Conservation (phyloP, 2,888 invertebrate genomes). For the Acholoe squamosa region DNA sequence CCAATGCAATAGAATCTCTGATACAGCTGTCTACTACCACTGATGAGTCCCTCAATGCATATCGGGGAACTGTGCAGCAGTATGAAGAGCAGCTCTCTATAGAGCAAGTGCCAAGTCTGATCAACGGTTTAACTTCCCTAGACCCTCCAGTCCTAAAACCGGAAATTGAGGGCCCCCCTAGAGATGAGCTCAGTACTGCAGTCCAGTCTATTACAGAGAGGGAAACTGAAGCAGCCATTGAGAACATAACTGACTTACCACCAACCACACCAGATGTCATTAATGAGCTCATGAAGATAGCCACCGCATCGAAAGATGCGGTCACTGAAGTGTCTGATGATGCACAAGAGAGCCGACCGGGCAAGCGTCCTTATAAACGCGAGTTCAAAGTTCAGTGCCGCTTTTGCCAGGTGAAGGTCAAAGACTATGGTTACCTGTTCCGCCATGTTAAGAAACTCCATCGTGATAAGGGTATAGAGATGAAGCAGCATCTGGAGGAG, state of each 20-base stretch:
- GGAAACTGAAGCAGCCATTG: background rate
- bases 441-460: slow-evolving; percentile 66
- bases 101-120: background rate
- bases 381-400: slow-evolving; percentile 64
- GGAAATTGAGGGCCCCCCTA: background rate
- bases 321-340: background rate
- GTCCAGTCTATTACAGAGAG: background rate
- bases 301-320: background rate
- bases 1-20: slow-evolving; percentile 51
- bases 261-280: background rate
- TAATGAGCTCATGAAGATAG: slow-evolving; percentile 49
- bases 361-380: slow-evolving; percentile 57
- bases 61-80: background rate
- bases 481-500: slow-evolving; percentile 66
- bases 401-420: slow-evolving; percentile 63
- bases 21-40: slow-evolving; percentile 38
- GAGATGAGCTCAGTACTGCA: background rate
- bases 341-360: background rate
- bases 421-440: slow-evolving; percentile 66
- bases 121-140: background rate
- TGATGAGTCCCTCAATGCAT: background rate
- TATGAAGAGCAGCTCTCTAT: background rate
- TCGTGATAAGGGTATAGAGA: slow-evolving; percentile 42
- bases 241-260: background rate
- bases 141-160: background rate